phyloP scores from a whole-genome alignment of 2,888 invertebrate species.

The Andrena chrysosceles region DNA sequence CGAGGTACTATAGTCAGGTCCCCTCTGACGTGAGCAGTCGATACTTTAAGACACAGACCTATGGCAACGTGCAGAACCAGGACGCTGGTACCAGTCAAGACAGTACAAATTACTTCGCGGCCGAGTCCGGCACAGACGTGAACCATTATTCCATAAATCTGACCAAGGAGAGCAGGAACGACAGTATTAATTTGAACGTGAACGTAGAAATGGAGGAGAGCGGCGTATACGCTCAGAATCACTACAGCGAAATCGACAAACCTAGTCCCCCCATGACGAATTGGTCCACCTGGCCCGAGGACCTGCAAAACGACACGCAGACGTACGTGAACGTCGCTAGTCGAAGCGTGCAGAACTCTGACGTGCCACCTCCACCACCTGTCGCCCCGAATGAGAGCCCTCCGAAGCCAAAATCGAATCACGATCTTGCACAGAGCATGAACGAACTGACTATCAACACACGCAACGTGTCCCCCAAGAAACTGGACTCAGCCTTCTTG shows the following conservation, averaged over 20 bases:
- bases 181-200: slow-evolving; percentile 77
- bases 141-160: slow-evolving; percentile 76
- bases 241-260: slow-evolving; percentile 81
- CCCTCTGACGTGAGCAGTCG: slow-evolving; percentile 78
- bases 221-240: slow-evolving; percentile 71
- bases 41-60: slow-evolving; percentile 74
- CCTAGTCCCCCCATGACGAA: slow-evolving; percentile 63
- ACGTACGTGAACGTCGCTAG: slow-evolving; percentile 78
- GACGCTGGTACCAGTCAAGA: slow-evolving; percentile 52
- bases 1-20: slow-evolving; percentile 85
- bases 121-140: slow-evolving; percentile 61
- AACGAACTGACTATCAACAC: slow-evolving; percentile 60
- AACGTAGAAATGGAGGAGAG: slow-evolving; percentile 65
- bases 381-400: slow-evolving; percentile 79
- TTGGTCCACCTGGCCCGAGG: slow-evolving; percentile 80
- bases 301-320: slow-evolving; percentile 72
- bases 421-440: slow-evolving; percentile 78
- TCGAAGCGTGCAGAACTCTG: slow-evolving; percentile 47
- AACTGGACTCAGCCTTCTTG: slow-evolving; percentile 87
- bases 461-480: slow-evolving; percentile 79
- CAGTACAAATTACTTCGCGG: slow-evolving; percentile 57
- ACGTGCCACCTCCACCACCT: slow-evolving; percentile 73
- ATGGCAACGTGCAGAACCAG: slow-evolving; percentile 77
- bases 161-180: slow-evolving; percentile 76
- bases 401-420: slow-evolving; percentile 78